A percentile compares a stretch with the other conserved stretches of the same genome.
phyloP scores from a whole-genome alignment of 2,888 invertebrate species.

The Bimastos eiseni region DNA sequence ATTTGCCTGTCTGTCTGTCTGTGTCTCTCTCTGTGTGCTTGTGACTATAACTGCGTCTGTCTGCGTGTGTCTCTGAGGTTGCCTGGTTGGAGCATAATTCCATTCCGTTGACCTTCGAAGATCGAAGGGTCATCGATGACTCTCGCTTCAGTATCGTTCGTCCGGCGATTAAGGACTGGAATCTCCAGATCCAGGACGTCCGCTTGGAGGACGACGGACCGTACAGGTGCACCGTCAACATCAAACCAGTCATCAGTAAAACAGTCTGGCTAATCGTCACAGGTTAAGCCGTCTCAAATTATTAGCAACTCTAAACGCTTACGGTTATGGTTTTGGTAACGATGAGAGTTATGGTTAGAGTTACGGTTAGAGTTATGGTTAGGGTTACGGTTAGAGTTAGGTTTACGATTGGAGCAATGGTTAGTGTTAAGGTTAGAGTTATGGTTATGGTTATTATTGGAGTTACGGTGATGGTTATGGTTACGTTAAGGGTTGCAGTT shows the following conservation, averaged over 20 bases:
- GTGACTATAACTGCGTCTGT: no score
- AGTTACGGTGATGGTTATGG: no score
- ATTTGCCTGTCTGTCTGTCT: neutral
- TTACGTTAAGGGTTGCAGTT: no score
- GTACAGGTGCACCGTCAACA: slow-evolving; percentile 57
- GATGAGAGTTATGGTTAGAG: no score
- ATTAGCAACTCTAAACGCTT: no score
- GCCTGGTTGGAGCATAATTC: slow-evolving; percentile 54
- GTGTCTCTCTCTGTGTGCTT: neutral
- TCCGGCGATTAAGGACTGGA: slow-evolving; percentile 54
- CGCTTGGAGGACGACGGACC: slow-evolving; percentile 52
- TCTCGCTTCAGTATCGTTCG: slow-evolving; percentile 53
- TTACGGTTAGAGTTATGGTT: no score
- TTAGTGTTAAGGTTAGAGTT: no score
- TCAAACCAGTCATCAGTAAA: slow-evolving; percentile 51
- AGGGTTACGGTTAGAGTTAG: no score
- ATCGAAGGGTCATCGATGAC: slow-evolving; percentile 54
- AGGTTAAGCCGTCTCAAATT: slow-evolving; percentile 45
- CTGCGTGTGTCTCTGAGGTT: slow-evolving; percentile 46
- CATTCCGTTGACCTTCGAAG: slow-evolving; percentile 52
- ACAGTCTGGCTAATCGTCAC: slow-evolving; percentile 50
- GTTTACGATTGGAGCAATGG: no score
- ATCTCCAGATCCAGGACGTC: slow-evolving; percentile 51
- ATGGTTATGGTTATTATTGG: no score
- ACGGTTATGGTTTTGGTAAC: no score